Conservation (phyloP, 2,888 invertebrate genomes). For the Eudasyphora cyanicolor region DNA sequence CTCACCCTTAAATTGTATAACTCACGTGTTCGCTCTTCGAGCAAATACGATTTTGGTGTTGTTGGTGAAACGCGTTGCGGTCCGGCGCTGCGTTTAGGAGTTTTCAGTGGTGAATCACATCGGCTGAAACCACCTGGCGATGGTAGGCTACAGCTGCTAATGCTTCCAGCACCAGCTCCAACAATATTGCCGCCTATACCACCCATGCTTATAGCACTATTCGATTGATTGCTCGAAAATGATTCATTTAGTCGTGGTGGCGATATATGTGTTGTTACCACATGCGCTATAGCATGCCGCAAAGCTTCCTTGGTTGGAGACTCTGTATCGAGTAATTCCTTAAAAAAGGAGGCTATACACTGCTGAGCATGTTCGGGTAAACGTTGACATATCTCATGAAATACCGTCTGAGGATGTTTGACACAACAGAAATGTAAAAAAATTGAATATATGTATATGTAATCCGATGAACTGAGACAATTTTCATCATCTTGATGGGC, state of each 20-base stretch:
- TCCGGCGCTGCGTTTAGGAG: constrained; percentile 64
- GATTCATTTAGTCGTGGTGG: constrained; percentile 60
- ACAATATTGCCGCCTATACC: not conserved
- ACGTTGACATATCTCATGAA: constrained; percentile 75
- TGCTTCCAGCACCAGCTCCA: constrained; percentile 4
- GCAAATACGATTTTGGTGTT: constrained; percentile 74
- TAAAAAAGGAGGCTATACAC: constrained; percentile 73
- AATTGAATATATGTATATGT: constrained; percentile 76
- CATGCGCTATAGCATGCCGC: constrained; percentile 70
- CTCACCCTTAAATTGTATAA: constrained; percentile 73
- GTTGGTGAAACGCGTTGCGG: constrained; percentile 70
- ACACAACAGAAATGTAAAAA: constrained; percentile 78
- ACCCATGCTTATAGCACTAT: constrained; percentile 31
- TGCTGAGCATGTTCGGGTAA: constrained; percentile 72
- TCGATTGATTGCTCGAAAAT: constrained; percentile 40
- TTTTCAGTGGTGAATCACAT: constrained; percentile 67
- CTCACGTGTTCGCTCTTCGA: constrained; percentile 76
- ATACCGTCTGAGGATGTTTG: constrained; percentile 71
- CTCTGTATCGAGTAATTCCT: constrained; percentile 69
- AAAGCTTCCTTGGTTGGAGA: constrained; percentile 70
- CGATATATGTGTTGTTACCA: constrained; percentile 51
- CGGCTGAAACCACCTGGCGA: constrained; percentile 40
- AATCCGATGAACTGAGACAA: constrained; percentile 71
- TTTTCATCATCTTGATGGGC: constrained; percentile 70
- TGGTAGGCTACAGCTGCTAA: constrained; percentile 7